Evolutionary conservation across 2,113 vertebrate species (phyloP).

Genomic region (Chloebia gouldiae): DNA sequence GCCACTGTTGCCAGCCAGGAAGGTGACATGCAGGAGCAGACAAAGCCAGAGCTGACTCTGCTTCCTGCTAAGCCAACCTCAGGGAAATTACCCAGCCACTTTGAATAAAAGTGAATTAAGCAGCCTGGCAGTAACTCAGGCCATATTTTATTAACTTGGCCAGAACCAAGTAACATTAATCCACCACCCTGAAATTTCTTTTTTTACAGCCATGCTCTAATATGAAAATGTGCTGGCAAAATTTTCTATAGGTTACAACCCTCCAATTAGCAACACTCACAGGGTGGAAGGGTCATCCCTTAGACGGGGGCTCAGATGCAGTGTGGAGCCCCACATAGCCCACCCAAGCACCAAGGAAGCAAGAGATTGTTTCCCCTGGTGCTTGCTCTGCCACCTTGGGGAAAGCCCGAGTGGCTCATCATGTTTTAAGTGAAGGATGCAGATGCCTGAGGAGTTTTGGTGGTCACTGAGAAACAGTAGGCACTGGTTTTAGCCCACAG

Average conservation of each 20-base stretch:
- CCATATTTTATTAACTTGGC: conserved; percentile 61
- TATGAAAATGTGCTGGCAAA: conserved; percentile 19
- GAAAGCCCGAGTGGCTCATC: neutral
- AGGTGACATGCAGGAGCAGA: conserved; percentile 8
- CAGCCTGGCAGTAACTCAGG: conserved; percentile 52
- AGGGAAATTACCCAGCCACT: conserved; percentile 45
- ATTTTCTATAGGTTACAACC: neutral
- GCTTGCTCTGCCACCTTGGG: neutral
- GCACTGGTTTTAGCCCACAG: accelerated
- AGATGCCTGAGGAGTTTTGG: neutral
- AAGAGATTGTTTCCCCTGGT: accelerated
- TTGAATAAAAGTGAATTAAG: conserved; percentile 57
- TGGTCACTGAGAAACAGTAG: neutral
- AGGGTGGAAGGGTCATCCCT: accelerated
- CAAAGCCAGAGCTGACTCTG: conserved; percentile 26
- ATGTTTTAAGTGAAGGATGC: neutral
- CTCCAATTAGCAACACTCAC: neutral
- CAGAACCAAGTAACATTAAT: conserved; percentile 21
- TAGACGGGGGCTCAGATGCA: neutral
- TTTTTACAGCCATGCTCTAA: conserved; percentile 22
- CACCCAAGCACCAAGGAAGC: accelerated
- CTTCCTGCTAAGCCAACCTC: conserved; percentile 1
- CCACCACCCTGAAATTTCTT: conserved; percentile 5
- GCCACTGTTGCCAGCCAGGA: neutral
- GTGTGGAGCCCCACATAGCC: neutral